Base-by-base conservation (phyloP, 2,888 invertebrate genomes). In the Brachynemurus nebulosus region DNA sequence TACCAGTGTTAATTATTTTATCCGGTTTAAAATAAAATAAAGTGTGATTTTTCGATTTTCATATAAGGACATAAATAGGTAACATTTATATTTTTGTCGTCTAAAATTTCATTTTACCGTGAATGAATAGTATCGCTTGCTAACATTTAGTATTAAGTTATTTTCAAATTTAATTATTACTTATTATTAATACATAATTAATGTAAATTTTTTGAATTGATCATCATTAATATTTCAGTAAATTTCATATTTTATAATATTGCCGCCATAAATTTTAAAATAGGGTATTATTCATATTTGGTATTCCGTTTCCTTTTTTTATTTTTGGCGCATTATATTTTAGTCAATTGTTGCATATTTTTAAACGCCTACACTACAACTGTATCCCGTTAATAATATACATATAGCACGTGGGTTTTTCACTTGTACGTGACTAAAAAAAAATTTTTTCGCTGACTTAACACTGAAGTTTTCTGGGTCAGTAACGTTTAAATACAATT, bases 271-370 rank as follows among this genome's bases (percentile, higher is more conserved):
- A 30, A 4, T 12, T 30, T 30, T 30, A 14, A 30, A 30, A 30
- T 30, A 30, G n/a, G n/a, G n/a, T n/a, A n/a, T n/a, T n/a, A 12
- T 9, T 14, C 30, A 30, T 30, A 30, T 30, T 12, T 30, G 30
- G 30, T 30, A 30, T 30, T 30, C n/a, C 30, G 30, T 30, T 30
- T 30, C 30, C n/a, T 12, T 12, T 30, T 30, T 14, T 30, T 30
- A 30, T 30, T 30, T 30, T 30, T 30, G 30, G 30, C 30, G 30
- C 30, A 30, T 30, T 14, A 30, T 30, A 30, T 5, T 30, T 12
- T 30, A 30, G n/a, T 30, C 14, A 30, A 30, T 30, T 30, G 30
- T 30, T 30, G 30, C 30, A 30, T 30, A 30, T 30, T 30, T 30
- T n/a, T 30, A 11, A 4, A 30, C 30, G 30, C 30, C 30, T 30